Evolutionary conservation across 2,113 vertebrate genomes (phyloP).

Genomic region (Eclectus roratus): DNA sequence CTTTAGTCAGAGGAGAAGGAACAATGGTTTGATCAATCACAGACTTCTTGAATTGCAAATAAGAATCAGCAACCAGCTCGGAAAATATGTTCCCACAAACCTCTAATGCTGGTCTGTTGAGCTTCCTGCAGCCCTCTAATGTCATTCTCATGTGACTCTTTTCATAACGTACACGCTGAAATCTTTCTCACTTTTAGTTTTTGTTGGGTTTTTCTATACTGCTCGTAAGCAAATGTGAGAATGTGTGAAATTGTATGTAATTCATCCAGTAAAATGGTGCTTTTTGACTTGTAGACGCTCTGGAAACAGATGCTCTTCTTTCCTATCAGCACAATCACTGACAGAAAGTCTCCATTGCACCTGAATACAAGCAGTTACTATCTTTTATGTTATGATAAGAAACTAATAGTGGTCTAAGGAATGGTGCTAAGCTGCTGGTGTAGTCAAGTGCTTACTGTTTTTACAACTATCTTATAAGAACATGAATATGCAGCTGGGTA

Average conservation of each 20-base stretch:
- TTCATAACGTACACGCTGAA: background rate
- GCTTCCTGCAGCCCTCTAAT: background rate
- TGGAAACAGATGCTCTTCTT: background rate
- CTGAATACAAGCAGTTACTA: background rate
- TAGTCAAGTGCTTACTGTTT: background rate
- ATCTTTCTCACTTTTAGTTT: background rate
- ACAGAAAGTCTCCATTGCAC: background rate
- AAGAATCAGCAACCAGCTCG: background rate
- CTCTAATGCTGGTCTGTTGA: background rate
- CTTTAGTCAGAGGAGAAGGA: background rate
- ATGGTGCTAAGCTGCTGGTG: background rate
- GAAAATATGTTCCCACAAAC: background rate
- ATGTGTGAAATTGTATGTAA: background rate
- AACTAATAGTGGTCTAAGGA: background rate
- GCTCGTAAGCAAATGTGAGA: background rate
- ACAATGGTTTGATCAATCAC: conserved; percentile 44
- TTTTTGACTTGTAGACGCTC: background rate
- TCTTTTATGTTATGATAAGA: background rate
- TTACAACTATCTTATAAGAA: background rate
- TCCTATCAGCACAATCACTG: background rate
- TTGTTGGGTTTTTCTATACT: background rate
- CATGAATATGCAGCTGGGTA: background rate
- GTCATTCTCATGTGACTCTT: background rate
- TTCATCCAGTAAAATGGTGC: background rate
- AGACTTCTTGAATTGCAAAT: conserved; percentile 48